Conservation (phyloP, 2,113 vertebrate genomes). For the Phaetusa simplex region DNA sequence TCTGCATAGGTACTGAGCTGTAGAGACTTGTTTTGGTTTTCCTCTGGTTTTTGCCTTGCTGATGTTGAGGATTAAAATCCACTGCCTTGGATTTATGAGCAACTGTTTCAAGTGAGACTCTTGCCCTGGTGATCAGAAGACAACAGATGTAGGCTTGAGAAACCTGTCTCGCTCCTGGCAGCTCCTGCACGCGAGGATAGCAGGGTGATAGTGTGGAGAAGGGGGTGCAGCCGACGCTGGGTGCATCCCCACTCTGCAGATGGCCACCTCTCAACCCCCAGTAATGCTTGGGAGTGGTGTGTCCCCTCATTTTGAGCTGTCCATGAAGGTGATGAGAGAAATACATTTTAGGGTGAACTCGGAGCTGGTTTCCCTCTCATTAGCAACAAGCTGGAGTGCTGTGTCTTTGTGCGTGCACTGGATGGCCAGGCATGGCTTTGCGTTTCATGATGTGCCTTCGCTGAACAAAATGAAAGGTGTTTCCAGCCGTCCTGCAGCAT, state of each 20-base stretch:
- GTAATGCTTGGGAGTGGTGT: accelerated
- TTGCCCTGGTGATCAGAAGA: background rate
- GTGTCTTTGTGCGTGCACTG: accelerated
- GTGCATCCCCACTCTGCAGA: background rate
- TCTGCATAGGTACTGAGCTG: background rate
- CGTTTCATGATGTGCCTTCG: background rate
- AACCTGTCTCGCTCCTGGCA: background rate
- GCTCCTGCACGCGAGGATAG: background rate
- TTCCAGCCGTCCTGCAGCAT: background rate
- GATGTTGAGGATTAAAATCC: background rate
- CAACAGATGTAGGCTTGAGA: background rate
- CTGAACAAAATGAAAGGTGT: background rate
- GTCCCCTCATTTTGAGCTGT: background rate
- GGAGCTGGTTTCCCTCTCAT: background rate
- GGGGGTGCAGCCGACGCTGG: background rate
- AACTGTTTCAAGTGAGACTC: background rate
- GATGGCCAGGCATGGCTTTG: background rate
- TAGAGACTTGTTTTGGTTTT: background rate
- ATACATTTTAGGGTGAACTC: background rate
- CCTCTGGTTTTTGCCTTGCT: background rate
- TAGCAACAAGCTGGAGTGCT: background rate
- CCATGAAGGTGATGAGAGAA: background rate
- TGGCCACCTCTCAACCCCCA: background rate
- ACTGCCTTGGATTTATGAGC: background rate
- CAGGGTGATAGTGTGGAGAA: background rate